A percentile compares a stretch with the other conserved stretches of the same genome.
These are phyloP conservation scores for Bubo blakistoni DNA, from an alignment of 2,113 vertebrate genomes.

Conservation along the genomic window DNA sequence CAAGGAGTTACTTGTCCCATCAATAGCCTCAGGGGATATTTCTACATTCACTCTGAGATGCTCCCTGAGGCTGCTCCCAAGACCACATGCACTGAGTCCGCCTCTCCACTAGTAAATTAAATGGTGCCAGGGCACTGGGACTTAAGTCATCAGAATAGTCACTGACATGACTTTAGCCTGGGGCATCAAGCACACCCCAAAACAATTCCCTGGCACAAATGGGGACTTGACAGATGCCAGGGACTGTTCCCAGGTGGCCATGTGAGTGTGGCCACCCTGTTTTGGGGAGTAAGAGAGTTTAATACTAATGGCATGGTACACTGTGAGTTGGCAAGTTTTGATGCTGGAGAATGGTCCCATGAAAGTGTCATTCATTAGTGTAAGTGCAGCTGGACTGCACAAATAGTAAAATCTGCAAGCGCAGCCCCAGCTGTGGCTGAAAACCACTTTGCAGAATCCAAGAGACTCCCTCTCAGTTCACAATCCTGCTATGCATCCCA, in stretches of 20 bases:
- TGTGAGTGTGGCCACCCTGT: not conserved
- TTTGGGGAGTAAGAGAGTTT: not conserved
- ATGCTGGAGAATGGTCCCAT: not conserved
- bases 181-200: not conserved
- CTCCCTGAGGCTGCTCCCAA: not conserved
- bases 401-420: not conserved
- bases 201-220: slow-evolving; percentile 19
- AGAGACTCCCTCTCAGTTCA: not conserved
- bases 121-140: not conserved
- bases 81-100: not conserved
- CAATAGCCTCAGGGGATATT: not conserved
- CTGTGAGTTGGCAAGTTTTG: not conserved
- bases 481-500: not conserved
- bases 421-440: not conserved
- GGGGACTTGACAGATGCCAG: not conserved
- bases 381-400: not conserved
- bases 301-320: not conserved
- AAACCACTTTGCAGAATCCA: not conserved
- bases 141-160: not conserved
- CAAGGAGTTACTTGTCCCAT: not conserved
- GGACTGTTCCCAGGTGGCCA: slow-evolving; percentile 2
- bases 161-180: slow-evolving; percentile 37
- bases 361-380: slow-evolving; percentile 40
- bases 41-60: slow-evolving; percentile 15
- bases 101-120: not conserved